phyloP scores from a whole-genome alignment of 1,140 invertebrate species.

The Lucilia cuprina region DNA sequence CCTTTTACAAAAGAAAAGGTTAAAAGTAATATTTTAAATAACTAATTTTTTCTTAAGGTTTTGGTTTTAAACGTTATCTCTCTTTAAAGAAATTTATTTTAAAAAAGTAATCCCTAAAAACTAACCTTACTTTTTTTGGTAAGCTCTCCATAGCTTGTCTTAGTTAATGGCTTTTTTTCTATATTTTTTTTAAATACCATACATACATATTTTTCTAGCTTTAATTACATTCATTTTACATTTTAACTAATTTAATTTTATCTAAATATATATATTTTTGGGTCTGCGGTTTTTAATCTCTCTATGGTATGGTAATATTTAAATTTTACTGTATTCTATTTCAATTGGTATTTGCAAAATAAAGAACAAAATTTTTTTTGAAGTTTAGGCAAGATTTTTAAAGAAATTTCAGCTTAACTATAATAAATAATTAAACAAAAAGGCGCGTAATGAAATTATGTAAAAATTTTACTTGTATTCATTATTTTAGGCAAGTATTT shows the following conservation, averaged over 20 bases:
- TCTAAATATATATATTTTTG: background rate
- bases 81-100: background rate
- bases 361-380: conserved; percentile 34
- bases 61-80: background rate
- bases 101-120: conserved; percentile 2
- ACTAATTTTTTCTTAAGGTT: background rate
- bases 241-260: background rate
- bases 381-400: background rate
- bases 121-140: conserved; percentile 16
- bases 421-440: background rate
- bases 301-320: conserved; percentile 10
- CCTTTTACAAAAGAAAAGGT: too few species aligned
- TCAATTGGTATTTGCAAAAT: conserved; percentile 40
- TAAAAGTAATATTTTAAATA: conserved; percentile 15
- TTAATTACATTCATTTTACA: background rate
- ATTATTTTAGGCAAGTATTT: background rate
- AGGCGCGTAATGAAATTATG: background rate
- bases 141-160: background rate
- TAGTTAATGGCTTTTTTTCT: background rate
- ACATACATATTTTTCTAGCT: background rate
- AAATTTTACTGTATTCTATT: background rate
- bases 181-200: background rate
- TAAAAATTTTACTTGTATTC: background rate
- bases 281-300: background rate
- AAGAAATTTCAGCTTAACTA: background rate